phyloP scores from a whole-genome alignment of 2,888 invertebrate genomes.

The Tetramorium bicarinatum region DNA sequence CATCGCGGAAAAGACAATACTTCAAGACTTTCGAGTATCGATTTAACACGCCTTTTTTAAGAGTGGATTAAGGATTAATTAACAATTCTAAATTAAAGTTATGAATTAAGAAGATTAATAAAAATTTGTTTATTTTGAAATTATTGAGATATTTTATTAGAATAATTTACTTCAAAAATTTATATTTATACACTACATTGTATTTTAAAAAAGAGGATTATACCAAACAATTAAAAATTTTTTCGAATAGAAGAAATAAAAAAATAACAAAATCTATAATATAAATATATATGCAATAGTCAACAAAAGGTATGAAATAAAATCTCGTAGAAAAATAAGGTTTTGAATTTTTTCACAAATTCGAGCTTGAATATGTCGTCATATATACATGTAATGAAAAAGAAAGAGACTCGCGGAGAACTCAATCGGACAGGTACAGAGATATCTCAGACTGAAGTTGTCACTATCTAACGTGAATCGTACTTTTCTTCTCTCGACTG shows the following conservation, averaged over 20 bases:
- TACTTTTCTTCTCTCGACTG: conserved; percentile 21
- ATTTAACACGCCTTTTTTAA: no score
- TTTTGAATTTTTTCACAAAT: not conserved
- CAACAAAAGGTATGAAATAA: not conserved
- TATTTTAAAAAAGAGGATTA: not conserved
- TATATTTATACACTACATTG: not conserved
- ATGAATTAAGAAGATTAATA: not conserved
- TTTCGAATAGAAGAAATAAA: not conserved
- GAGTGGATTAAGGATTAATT: not conserved
- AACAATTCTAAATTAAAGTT: not conserved
- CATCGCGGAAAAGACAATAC: no score
- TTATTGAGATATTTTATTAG: not conserved
- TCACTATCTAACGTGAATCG: conserved; percentile 38
- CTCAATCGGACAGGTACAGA: conserved; percentile 23
- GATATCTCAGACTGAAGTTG: conserved; percentile 32
- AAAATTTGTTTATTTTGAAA: not conserved
- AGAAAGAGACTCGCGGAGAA: not conserved
- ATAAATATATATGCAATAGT: not conserved
- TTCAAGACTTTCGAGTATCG: no score
- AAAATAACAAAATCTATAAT: not conserved
- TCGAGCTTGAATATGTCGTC: not conserved
- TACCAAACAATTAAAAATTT: not conserved
- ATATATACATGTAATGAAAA: not conserved
- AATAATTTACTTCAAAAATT: not conserved
- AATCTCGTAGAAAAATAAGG: not conserved